A percentile compares a stretch with the other conserved stretches of the same genome.
Conservation (phyloP, 2,888 invertebrate species). For the Leptogaster cylindrica region DNA sequence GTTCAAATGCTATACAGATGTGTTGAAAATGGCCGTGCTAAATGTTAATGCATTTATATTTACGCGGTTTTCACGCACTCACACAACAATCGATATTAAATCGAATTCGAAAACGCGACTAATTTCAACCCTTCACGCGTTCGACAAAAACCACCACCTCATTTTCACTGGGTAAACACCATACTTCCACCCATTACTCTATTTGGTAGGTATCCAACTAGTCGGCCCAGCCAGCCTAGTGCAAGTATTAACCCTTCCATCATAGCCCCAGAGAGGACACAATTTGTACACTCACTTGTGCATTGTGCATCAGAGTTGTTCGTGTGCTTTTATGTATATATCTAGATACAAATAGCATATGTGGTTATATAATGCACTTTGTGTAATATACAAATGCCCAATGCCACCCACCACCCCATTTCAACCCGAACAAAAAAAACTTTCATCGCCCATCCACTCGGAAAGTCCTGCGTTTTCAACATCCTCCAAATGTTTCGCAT, state of each 20-base stretch:
- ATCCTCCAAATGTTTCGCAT: too few species aligned
- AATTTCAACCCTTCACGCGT: constrained; percentile 16
- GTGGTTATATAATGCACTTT: constrained; percentile 11
- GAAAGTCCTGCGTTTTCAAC: too few species aligned
- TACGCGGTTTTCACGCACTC: background rate
- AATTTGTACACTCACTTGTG: background rate
- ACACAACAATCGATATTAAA: constrained; percentile 22
- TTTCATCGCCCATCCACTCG: too few species aligned
- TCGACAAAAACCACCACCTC: constrained; percentile 20
- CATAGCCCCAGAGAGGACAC: background rate
- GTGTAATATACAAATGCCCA: constrained; percentile 6
- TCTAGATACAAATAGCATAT: background rate
- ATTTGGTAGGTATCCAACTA: constrained; percentile 5
- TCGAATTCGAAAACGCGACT: constrained; percentile 24
- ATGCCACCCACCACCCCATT: background rate
- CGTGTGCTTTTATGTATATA: background rate
- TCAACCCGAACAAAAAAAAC: too few species aligned
- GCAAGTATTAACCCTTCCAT: constrained; percentile 14
- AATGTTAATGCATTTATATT: background rate
- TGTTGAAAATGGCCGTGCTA: background rate
- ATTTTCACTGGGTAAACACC: background rate
- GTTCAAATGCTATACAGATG: background rate
- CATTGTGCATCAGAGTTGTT: background rate
- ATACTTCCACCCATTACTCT: constrained; percentile 5
- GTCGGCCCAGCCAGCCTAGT: background rate